Conservation (phyloP, 2,888 invertebrate species). For the Nemoura dubitans region DNA sequence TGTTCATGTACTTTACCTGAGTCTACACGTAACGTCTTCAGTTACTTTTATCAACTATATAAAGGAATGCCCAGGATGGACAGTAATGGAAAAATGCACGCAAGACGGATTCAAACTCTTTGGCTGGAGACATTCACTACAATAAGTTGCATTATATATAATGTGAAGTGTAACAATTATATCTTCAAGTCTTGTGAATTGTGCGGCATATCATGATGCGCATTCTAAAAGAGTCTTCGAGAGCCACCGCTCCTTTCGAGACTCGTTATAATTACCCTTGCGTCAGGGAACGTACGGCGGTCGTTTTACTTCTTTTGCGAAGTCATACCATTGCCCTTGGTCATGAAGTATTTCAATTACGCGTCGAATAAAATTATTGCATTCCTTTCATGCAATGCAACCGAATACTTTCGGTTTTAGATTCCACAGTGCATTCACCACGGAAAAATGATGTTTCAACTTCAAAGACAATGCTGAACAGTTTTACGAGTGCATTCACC, state of each 20-base stretch:
- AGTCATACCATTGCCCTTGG: not conserved
- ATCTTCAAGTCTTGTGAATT: not conserved
- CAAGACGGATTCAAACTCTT: not conserved
- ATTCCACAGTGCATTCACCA: not conserved
- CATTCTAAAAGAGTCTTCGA: not conserved
- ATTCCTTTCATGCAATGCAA: not conserved
- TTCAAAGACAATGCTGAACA: not conserved
- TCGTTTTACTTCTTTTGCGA: not conserved
- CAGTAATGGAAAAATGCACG: not conserved
- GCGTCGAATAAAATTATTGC: not conserved
- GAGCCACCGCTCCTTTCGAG: no score
- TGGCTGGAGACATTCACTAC: no score
- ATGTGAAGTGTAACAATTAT: no score
- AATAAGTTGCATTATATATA: no score
- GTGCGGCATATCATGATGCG: not conserved
- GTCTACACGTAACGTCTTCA: not conserved
- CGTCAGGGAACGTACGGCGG: not conserved
- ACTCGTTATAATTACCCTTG: no score
- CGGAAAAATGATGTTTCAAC: not conserved
- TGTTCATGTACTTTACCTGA: not conserved
- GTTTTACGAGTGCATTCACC: not conserved
- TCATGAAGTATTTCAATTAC: conserved; percentile 2
- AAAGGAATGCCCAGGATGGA: not conserved
- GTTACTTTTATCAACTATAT: not conserved
- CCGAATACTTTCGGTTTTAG: not conserved